Base-by-base conservation (phyloP, 2,113 vertebrate species). In the Centropristis striata region DNA sequence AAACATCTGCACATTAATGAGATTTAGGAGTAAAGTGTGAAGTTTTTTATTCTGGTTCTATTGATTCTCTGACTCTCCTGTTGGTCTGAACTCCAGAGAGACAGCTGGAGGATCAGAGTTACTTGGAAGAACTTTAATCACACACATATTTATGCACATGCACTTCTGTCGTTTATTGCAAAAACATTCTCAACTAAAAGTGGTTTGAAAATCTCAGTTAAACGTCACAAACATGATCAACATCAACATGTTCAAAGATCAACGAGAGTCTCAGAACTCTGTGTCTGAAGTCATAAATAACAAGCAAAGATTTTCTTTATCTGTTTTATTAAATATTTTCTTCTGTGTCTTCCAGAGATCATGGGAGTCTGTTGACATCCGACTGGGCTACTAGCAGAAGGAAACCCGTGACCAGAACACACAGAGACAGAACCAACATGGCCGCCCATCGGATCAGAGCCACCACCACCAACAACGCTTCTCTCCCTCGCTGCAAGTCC, bases 371-470 rank as follows among this genome's bases (percentile, higher is more conserved):
- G 58, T 36, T 92, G 79, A 92, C 81, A 47, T 64, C 65, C 36
- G 47, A 76, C 57, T 41, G 15, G 42, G 21, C 50, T 32, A 8
- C 59, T 7, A 50, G 64, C 61, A 81, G 49, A 39, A 54, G 75
- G 50, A 63, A 80, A 80, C 42, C 37, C 20, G 36, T 36, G 9
- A 50, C 37, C 63, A 54, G 6, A 84, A 68, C 49, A 42, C 41
- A 54, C 61, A 60, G 80, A 41, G 63, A 90, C 55, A 23, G 81
- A 39, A 55, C 2, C 61, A 88, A 50, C 49, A 99, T 99, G 98
- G 98, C 98, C 0, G 98, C 98, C 2, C 97, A 99, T 91, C 94
- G 98, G 72, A 99, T 99, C 91, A 96, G 97, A 54, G 93, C 97
- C 0, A 94, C 96, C 59, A 96, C 95, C 87, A 97, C 95, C 88